Percentiles rank a stretch among this genome's conserved stretches.
phyloP scores from a whole-genome alignment of 2,888 invertebrate genomes.

The Plagiodera versicolora region DNA sequence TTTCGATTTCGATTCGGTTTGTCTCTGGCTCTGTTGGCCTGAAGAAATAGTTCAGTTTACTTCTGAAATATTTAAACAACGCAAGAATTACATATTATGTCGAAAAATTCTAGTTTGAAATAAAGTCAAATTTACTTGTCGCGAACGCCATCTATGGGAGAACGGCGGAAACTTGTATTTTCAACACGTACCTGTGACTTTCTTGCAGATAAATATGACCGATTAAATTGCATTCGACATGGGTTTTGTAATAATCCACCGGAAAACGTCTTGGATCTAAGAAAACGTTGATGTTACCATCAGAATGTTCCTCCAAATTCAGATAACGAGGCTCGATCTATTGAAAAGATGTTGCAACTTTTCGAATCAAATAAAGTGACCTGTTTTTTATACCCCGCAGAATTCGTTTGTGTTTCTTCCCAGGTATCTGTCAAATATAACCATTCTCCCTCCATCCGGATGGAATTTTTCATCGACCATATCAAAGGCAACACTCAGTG shows the following conservation, averaged over 20 bases:
- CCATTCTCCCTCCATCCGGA: constrained; percentile 16
- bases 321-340: constrained; percentile 28
- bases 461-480: constrained; percentile 12
- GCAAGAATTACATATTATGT: no score
- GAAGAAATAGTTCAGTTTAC: constrained; percentile 38
- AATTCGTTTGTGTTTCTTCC: constrained; percentile 25
- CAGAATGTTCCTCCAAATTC: constrained; percentile 21
- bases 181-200: constrained; percentile 29
- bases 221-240: constrained; percentile 29
- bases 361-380: background rate
- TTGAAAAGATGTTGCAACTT: background rate
- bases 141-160: no score
- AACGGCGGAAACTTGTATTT: no score
- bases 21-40: constrained; percentile 30
- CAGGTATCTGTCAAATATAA: constrained; percentile 27
- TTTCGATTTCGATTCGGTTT: constrained; percentile 28
- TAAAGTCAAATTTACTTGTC: no score
- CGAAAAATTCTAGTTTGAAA: no score
- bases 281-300: constrained; percentile 21
- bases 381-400: constrained; percentile 28
- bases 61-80: constrained; percentile 30
- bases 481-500: constrained; percentile 28
- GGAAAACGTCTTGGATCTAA: constrained; percentile 28
- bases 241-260: constrained; percentile 7
- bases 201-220: constrained; percentile 33